Conservation (phyloP, 2,888 invertebrate genomes). For the Nephrotoma appendiculata region DNA sequence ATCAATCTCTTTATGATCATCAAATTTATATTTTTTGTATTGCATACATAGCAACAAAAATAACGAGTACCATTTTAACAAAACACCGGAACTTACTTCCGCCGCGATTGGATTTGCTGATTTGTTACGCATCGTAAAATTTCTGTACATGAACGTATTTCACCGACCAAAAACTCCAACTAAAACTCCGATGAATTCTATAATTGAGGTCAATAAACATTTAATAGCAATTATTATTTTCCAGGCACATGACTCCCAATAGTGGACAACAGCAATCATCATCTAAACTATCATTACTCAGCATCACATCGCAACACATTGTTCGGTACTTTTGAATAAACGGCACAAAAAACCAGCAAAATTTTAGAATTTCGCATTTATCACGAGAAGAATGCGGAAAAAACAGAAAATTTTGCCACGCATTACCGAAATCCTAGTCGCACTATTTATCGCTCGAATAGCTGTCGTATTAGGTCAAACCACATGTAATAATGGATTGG, state of each 20-base stretch:
- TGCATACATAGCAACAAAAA: neutral
- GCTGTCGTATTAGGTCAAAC: slow-evolving; percentile 43
- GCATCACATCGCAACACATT: neutral
- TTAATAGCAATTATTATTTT: neutral
- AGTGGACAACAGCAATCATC: neutral
- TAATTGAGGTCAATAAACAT: slow-evolving; percentile 3
- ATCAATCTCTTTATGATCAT: neutral
- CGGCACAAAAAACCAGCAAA: neutral
- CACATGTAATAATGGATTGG: slow-evolving; percentile 79
- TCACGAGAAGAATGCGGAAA: slow-evolving; percentile 8
- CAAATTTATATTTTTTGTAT: neutral
- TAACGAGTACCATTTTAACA: slow-evolving; percentile 17
- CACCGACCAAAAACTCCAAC: neutral
- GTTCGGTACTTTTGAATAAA: neutral
- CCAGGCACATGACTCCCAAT: neutral
- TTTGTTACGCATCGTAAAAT: slow-evolving; percentile 17
- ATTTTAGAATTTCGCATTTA: neutral
- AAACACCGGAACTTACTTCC: slow-evolving; percentile 29
- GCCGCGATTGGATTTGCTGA: slow-evolving; percentile 17
- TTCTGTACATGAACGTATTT: slow-evolving; percentile 2
- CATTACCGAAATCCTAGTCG: slow-evolving; percentile 3
- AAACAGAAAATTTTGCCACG: slow-evolving; percentile 8
- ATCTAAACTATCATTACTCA: neutral
- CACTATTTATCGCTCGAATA: slow-evolving; percentile 11
- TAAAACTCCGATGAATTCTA: neutral